Evolutionary conservation across 2,113 vertebrate genomes (phyloP), one percentile per base, ranked within the genome.

Genomic region (Catagonus wagneri): DNA sequence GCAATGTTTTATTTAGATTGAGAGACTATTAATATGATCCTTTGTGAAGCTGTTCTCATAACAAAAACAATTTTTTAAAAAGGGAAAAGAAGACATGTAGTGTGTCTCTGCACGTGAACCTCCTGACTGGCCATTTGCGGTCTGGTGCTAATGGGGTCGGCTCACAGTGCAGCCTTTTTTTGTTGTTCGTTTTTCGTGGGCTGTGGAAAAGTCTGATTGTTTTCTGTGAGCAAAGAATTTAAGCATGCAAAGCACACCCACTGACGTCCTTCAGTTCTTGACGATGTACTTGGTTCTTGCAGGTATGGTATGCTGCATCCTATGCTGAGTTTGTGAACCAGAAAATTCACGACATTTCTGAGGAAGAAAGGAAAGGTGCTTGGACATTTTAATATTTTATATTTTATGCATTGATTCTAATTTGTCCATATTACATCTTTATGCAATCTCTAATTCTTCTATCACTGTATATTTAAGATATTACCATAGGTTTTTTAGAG

Each of bases 261-360:
- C 23, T 12, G 20, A 58, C 23, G 25, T n/a, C 54, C 16, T 66
- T 66, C 79, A 6, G 15, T 69, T 58, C 39, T 60, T 97, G 36
- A 83, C 20, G 34, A 29, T 50, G 4, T 93, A 0, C 94, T 29
- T 97, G 83, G 50, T 83, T 96, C 36, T 84, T 97, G 93, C 97
- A 99, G 99, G 99, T 99, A 85, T 99, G 99, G 99, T 99, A 99
- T 4, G 99, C 99, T 39, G 99, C 99, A 0, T 99, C 99, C 3
- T 99, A 99, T 0, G 99, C 99, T 0, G 99, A 99, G 92, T 99
- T 99, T 97, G 99, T 99, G 95, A 99, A 99, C 98, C 99, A 99
- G 96, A 99, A 99, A 98, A 99, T 99, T 96, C 99, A 99, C 36
- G 98, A 99, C 97, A 99, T 99, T 93, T 99, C 99, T 25, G 99